phyloP scores from a whole-genome alignment of 2,113 vertebrate genomes.

The Hymenochirus boettgeri region DNA sequence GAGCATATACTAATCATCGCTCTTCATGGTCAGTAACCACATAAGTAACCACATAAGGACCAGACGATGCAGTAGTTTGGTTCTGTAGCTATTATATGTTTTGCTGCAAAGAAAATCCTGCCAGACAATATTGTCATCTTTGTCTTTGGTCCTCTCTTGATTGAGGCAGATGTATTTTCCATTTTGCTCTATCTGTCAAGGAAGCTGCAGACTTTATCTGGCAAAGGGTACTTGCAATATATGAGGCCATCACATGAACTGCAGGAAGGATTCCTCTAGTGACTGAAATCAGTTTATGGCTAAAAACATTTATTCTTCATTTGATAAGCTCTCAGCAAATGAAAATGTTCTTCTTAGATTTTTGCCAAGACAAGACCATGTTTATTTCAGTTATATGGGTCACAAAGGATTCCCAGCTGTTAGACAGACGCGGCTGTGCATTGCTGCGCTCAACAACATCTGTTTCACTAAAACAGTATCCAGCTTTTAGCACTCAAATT shows the following conservation, averaged over 20 bases:
- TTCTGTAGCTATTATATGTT: constrained; percentile 73
- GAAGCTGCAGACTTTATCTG: constrained; percentile 71
- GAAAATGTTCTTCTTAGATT: constrained; percentile 77
- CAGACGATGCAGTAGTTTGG: constrained; percentile 79
- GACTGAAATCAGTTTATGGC: constrained; percentile 80
- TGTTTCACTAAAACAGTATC: constrained; percentile 99
- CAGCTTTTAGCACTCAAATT: constrained; percentile 99
- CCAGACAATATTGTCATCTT: constrained; percentile 78
- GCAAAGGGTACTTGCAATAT: constrained; percentile 73
- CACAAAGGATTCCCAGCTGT: constrained; percentile 98
- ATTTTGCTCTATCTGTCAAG: constrained; percentile 76
- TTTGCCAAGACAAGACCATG: constrained; percentile 84
- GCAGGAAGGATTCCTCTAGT: constrained; percentile 74
- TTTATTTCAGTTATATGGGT: constrained; percentile 97
- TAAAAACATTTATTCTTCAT: constrained; percentile 82
- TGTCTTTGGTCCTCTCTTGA: constrained; percentile 78
- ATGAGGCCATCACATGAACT: constrained; percentile 70
- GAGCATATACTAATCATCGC: constrained; percentile 78
- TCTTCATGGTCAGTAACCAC: constrained; percentile 85
- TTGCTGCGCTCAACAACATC: constrained; percentile 97
- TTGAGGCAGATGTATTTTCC: constrained; percentile 82
- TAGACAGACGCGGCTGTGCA: constrained; percentile 95
- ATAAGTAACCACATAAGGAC: constrained; percentile 85
- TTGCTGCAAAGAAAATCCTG: constrained; percentile 68
- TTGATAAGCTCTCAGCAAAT: constrained; percentile 80